Conservation (phyloP, 2,113 vertebrate species). For the Tympanuchus pallidicinctus region DNA sequence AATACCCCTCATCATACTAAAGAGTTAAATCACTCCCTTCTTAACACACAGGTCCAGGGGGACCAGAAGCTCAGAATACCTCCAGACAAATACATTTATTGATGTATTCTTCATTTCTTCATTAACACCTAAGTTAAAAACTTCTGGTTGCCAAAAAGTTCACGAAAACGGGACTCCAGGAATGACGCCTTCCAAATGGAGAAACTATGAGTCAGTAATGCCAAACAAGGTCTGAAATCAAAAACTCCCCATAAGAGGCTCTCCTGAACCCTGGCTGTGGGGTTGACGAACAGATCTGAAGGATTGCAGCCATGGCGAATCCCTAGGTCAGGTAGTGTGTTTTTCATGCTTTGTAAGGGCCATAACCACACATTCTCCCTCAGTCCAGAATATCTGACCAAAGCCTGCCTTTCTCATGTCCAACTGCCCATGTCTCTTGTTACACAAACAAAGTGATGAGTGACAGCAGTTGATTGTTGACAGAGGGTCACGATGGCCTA, state of each 20-base stretch:
- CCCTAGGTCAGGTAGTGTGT: background rate
- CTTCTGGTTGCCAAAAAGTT: background rate
- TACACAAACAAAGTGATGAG: rapidly evolving
- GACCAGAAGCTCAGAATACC: background rate
- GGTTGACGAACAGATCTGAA: background rate
- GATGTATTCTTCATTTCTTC: background rate
- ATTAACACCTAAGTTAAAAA: background rate
- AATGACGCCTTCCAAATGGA: background rate
- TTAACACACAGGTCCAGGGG: background rate
- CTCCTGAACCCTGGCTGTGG: background rate
- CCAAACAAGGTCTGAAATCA: background rate
- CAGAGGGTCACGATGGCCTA: background rate
- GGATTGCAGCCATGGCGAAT: rapidly evolving
- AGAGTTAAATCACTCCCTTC: background rate
- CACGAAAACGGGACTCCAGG: background rate
- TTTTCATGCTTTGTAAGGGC: background rate
- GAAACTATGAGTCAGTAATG: background rate
- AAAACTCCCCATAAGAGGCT: background rate
- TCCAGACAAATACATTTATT: background rate
- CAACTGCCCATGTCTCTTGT: background rate
- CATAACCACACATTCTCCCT: background rate
- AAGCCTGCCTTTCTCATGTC: rapidly evolving
- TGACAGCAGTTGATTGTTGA: background rate
- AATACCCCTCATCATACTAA: background rate
- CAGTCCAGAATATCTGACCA: background rate